Percentiles rank a stretch among this genome's conserved stretches.
phyloP scores from a whole-genome alignment of 2,888 invertebrate species.

The Cryptophagus acutangulus region DNA sequence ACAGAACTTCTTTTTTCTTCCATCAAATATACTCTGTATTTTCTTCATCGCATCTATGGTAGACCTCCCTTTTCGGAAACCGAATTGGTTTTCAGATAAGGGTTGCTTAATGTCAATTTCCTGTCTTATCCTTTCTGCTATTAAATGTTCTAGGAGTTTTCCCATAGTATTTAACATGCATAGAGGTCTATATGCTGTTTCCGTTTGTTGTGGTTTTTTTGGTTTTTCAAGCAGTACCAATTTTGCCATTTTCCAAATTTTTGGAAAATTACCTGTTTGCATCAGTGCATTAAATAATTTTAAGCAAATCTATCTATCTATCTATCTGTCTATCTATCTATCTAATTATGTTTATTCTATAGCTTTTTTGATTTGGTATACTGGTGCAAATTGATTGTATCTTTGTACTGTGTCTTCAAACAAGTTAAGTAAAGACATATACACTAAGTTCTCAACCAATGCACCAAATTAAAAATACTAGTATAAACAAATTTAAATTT shows the following conservation, averaged over 20 bases:
- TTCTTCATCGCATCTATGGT: constrained; percentile 11
- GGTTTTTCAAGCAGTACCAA: constrained; percentile 16
- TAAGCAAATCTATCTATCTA: too few species aligned
- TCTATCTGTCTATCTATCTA: too few species aligned
- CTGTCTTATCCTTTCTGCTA: constrained; percentile 7
- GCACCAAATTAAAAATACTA: too few species aligned
- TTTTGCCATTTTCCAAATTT: constrained; percentile 18
- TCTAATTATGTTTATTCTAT: too few species aligned
- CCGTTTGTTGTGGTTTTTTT: background rate
- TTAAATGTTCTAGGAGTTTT: constrained; percentile 14
- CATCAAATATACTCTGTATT: background rate
- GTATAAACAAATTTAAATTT: too few species aligned
- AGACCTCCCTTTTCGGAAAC: constrained; percentile 14
- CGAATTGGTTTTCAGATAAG: constrained; percentile 13
- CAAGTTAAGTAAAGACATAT: too few species aligned
- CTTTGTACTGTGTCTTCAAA: too few species aligned
- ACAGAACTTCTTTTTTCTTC: background rate
- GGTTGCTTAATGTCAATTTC: constrained; percentile 8
- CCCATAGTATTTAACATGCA: constrained; percentile 15
- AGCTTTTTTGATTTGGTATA: too few species aligned
- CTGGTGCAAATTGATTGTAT: too few species aligned
- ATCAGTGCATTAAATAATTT: constrained; percentile 11
- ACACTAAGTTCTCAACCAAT: too few species aligned
- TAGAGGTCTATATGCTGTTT: constrained; percentile 15
- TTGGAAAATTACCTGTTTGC: constrained; percentile 11